Percentiles rank a stretch among this genome's conserved stretches.
Evolutionary conservation across 2,888 invertebrate genomes (phyloP).

Genomic region (Chloromyia formosa): DNA sequence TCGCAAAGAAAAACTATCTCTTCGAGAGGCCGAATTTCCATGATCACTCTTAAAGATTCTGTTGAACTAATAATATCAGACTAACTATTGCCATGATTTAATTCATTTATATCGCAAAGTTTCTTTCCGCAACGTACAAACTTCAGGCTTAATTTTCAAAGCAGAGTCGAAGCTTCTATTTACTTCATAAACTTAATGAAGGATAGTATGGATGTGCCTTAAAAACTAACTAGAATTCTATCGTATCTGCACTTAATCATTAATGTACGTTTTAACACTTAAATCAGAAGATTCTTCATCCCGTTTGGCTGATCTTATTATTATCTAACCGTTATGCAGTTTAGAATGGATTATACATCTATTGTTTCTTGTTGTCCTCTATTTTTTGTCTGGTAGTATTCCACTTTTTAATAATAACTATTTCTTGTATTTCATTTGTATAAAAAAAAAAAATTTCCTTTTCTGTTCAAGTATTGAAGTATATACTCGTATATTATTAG

Average conservation of each 20-base stretch:
- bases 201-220: neutral
- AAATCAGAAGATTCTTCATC: slow-evolving; percentile 7
- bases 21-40: no score
- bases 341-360: neutral
- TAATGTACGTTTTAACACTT: slow-evolving; percentile 22
- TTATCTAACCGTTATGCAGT: slow-evolving; percentile 6
- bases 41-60: no score
- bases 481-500: neutral
- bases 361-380: neutral
- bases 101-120: no score
- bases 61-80: no score
- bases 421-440: slow-evolving; percentile 5
- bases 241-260: neutral
- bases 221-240: neutral
- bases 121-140: no score
- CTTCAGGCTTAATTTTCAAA: no score
- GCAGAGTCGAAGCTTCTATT: slow-evolving; percentile 3
- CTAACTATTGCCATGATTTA: no score
- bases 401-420: no score
- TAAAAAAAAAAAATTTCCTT: slow-evolving; percentile 1
- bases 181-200: neutral
- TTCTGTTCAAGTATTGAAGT: neutral
- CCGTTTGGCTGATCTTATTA: neutral
- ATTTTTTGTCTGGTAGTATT: no score
- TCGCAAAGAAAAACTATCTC: no score